These are phyloP conservation scores for Eupelmus urozonus DNA, from an alignment of 2,888 invertebrate genomes.

Conservation along the genomic window DNA sequence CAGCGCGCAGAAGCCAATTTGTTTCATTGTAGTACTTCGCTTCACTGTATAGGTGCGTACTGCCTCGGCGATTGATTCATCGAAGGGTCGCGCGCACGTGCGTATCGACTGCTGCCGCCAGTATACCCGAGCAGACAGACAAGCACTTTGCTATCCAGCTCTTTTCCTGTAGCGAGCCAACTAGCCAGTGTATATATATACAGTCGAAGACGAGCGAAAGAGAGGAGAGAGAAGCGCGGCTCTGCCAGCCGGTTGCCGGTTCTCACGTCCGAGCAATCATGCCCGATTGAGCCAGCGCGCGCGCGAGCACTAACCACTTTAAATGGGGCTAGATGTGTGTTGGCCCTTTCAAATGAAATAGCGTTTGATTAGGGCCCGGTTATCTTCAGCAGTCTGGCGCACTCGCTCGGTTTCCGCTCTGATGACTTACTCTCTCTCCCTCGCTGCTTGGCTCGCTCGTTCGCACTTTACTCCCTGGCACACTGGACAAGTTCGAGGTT, in stretches of 20 bases:
- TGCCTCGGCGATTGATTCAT: constrained; percentile 41
- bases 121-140: too few relatives aligned
- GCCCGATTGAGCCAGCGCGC: constrained; percentile 74
- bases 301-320: constrained; percentile 75
- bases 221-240: too few relatives aligned
- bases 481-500: too few relatives aligned
- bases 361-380: constrained; percentile 75
- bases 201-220: too few relatives aligned
- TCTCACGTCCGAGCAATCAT: constrained; percentile 76
- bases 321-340: constrained; percentile 67
- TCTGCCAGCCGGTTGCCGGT: background rate
- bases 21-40: background rate
- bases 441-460: background rate
- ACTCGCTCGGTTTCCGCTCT: constrained; percentile 46
- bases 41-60: constrained; percentile 7
- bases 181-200: too few relatives aligned
- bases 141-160: too few relatives aligned
- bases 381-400: constrained; percentile 43
- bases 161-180: too few relatives aligned
- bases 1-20: too few relatives aligned
- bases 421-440: constrained; percentile 10
- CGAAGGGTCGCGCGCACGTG: constrained; percentile 28
- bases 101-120: constrained; percentile 45
- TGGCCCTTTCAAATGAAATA: constrained; percentile 72
- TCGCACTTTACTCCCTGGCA: background rate